Conservation (phyloP, 2,797 vertebrate species). For the Erpetoichthys calabaricus region DNA sequence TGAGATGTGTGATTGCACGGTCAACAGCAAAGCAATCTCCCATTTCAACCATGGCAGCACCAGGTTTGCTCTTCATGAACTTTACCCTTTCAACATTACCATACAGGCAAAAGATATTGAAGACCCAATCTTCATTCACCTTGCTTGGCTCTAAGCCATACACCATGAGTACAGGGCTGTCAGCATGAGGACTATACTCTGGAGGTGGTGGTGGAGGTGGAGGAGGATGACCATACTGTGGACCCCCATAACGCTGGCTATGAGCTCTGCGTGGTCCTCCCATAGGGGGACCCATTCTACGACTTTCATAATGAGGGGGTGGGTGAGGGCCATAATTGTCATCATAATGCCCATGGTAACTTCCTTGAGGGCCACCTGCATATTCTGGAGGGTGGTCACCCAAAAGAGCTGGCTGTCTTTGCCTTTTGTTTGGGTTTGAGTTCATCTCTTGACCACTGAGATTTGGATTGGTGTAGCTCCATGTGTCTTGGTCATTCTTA, state of each 20-base stretch:
- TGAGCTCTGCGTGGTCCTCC: conserved; percentile 59
- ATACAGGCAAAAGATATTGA: conserved; percentile 87
- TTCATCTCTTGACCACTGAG: conserved; percentile 78
- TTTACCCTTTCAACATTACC: conserved; percentile 89
- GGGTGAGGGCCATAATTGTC: conserved; percentile 73
- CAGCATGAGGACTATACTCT: conserved; percentile 72
- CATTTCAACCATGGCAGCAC: conserved; percentile 91
- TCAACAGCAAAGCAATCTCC: conserved; percentile 87
- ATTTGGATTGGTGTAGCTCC: conserved; percentile 90
- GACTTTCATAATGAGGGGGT: conserved; percentile 70
- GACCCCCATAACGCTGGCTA: conserved; percentile 59
- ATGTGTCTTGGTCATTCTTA: conserved; percentile 94
- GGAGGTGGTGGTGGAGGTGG: conserved; percentile 56
- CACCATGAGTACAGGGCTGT: conserved; percentile 85
- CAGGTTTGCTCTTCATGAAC: conserved; percentile 93
- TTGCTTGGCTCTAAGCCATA: conserved; percentile 78
- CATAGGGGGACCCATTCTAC: conserved; percentile 68
- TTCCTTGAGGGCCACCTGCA: conserved; percentile 70
- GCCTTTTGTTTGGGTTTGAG: conserved; percentile 79
- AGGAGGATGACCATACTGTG: conserved; percentile 64
- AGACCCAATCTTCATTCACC: conserved; percentile 80
- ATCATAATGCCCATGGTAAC: conserved; percentile 74
- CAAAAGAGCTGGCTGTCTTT: conserved; percentile 80
- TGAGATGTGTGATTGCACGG: conserved; percentile 79
- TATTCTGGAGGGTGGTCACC: conserved; percentile 89